Percentiles rank a stretch among this genome's conserved stretches.
Evolutionary conservation across 2,113 vertebrate species (phyloP).

Genomic region (Erinaceus europaeus): DNA sequence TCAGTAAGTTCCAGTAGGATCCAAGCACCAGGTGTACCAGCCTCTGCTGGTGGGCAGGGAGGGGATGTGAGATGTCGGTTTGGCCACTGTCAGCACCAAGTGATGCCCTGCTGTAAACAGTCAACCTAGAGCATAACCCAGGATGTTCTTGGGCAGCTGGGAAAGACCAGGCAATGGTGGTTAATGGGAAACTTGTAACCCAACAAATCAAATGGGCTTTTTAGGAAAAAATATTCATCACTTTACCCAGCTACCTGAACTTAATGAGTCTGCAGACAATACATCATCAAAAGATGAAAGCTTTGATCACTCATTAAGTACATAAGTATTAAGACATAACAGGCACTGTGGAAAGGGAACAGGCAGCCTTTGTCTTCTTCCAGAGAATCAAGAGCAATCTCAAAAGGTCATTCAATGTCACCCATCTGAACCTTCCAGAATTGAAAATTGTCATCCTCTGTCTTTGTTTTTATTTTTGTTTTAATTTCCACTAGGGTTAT

Average conservation of each 20-base stretch:
- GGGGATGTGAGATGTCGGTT: not conserved
- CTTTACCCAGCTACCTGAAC: too few relatives aligned
- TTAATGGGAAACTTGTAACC: constrained; percentile 6
- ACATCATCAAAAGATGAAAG: too few relatives aligned
- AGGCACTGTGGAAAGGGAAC: not conserved
- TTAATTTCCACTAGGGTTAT: too few relatives aligned
- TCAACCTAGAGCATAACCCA: not conserved
- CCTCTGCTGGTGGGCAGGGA: not conserved
- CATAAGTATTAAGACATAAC: not conserved
- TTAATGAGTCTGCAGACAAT: too few relatives aligned
- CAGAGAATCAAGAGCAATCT: not conserved
- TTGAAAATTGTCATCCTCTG: not conserved
- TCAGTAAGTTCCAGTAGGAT: not conserved
- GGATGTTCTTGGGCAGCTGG: not conserved
- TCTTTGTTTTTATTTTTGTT: constrained; percentile 35
- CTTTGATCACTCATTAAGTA: not conserved
- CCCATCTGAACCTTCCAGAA: not conserved
- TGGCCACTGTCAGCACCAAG: not conserved
- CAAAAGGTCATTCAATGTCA: not conserved
- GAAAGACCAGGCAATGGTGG: not conserved
- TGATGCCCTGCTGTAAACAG: not conserved
- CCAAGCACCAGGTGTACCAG: not conserved
- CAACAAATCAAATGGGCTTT: too few relatives aligned
- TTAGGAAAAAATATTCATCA: too few relatives aligned
- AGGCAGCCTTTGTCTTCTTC: not conserved